These are phyloP conservation scores for Calcarius ornatus DNA, from an alignment of 2,113 vertebrate species.

Conservation along the genomic window DNA sequence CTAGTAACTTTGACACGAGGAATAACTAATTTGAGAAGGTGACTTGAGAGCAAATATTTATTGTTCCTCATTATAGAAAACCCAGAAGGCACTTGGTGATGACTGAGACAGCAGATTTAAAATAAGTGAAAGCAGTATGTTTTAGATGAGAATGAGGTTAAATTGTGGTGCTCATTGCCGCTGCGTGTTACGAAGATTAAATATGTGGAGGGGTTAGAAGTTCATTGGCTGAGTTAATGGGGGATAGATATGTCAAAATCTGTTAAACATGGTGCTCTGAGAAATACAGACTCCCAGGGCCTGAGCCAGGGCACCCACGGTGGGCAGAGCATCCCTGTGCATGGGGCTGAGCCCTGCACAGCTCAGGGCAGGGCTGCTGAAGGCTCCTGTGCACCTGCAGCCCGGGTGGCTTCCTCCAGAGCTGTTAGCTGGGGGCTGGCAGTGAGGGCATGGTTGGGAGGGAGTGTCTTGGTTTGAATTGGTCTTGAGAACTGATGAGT, in stretches of 20 bases:
- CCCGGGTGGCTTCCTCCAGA: rapidly evolving
- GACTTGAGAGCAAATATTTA: background rate
- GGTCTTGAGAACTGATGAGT: background rate
- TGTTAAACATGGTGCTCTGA: background rate
- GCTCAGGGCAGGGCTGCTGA: rapidly evolving
- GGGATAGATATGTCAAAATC: background rate
- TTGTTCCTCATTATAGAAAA: background rate
- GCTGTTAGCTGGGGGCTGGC: rapidly evolving
- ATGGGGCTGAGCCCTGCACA: background rate
- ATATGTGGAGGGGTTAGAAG: background rate
- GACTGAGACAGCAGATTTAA: background rate
- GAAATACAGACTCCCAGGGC: too few species aligned
- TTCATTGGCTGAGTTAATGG: background rate
- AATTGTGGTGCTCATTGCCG: background rate
- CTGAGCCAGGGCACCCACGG: background rate
- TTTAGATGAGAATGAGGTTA: background rate
- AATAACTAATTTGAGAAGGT: background rate
- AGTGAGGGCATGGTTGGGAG: background rate
- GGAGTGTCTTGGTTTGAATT: background rate
- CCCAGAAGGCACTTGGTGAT: background rate
- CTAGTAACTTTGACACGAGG: background rate
- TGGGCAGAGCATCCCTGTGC: rapidly evolving
- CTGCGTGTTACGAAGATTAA: background rate
- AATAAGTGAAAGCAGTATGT: background rate
- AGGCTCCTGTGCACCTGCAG: background rate